phyloP scores from a whole-genome alignment of 2,888 invertebrate genomes.

The Agrotis ipsilon region DNA sequence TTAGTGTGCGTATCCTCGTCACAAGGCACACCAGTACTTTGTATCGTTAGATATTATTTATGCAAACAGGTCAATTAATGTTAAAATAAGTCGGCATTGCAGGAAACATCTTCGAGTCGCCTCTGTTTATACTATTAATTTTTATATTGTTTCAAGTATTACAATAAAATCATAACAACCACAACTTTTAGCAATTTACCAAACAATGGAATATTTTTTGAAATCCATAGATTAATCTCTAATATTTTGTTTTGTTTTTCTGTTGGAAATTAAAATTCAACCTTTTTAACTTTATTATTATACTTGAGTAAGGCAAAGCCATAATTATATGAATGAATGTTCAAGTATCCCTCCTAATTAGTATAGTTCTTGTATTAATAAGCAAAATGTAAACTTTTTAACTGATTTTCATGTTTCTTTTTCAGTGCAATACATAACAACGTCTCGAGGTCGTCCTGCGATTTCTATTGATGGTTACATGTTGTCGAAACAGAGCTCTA shows the following conservation, averaged over 20 bases:
- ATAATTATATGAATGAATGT: no score
- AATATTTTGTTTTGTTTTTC: no score
- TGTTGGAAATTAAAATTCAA: no score
- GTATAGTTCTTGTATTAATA: no score
- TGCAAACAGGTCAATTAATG: background rate
- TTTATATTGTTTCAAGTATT: slow-evolving; percentile 9
- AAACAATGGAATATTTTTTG: no score
- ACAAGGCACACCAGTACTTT: slow-evolving; percentile 2
- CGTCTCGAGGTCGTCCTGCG: slow-evolving; percentile 25
- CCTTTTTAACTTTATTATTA: no score
- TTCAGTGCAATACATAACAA: slow-evolving; percentile 28
- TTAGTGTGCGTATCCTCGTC: background rate
- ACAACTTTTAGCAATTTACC: no score
- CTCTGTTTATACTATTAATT: slow-evolving; percentile 7
- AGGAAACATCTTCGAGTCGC: slow-evolving; percentile 11
- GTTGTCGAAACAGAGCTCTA: slow-evolving; percentile 14
- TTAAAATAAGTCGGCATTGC: slow-evolving; percentile 31
- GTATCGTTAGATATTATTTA: slow-evolving; percentile 19
- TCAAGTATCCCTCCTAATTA: no score
- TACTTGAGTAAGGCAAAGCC: no score
- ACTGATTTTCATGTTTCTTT: background rate
- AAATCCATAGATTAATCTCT: no score
- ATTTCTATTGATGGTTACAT: slow-evolving; percentile 20
- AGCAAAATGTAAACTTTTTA: background rate
- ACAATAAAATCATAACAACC: background rate